Conservation (phyloP, 2,797 vertebrate genomes). For the Podarcis siculus region DNA sequence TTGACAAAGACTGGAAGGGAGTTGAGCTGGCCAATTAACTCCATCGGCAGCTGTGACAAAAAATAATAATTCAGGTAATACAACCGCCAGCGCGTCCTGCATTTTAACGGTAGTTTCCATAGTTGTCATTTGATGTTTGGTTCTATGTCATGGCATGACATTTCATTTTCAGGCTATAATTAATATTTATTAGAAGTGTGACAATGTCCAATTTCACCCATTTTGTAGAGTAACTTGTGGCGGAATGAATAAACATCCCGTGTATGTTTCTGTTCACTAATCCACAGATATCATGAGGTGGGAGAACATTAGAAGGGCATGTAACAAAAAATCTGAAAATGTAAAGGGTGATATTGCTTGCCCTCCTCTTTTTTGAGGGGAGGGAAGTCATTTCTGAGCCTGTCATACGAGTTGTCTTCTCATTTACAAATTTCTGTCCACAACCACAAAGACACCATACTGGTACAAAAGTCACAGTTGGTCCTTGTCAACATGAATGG, state of each 20-base stretch:
- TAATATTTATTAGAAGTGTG: neutral
- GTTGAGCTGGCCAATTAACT: slow-evolving; percentile 11
- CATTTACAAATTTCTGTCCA: neutral
- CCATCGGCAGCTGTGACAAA: neutral
- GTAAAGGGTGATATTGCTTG: neutral
- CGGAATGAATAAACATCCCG: neutral
- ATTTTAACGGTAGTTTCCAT: neutral
- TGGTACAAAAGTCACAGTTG: neutral
- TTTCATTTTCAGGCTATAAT: slow-evolving; percentile 7
- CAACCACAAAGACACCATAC: neutral
- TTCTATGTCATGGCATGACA: neutral
- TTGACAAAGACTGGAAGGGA: slow-evolving; percentile 3
- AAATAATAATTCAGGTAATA: slow-evolving; percentile 1
- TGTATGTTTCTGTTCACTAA: neutral
- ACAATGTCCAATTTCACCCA: neutral
- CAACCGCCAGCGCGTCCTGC: neutral
- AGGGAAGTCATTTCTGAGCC: neutral
- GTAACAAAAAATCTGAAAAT: neutral
- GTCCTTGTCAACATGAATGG: neutral
- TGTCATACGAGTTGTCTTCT: no score
- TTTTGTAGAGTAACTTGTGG: neutral
- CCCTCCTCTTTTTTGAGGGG: neutral
- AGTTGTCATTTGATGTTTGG: neutral
- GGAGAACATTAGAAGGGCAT: neutral
- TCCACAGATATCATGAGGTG: neutral